Percentiles rank a stretch among this genome's conserved stretches.
Conservation (phyloP, 2,113 vertebrate genomes). For the Synodontis membranacea region DNA sequence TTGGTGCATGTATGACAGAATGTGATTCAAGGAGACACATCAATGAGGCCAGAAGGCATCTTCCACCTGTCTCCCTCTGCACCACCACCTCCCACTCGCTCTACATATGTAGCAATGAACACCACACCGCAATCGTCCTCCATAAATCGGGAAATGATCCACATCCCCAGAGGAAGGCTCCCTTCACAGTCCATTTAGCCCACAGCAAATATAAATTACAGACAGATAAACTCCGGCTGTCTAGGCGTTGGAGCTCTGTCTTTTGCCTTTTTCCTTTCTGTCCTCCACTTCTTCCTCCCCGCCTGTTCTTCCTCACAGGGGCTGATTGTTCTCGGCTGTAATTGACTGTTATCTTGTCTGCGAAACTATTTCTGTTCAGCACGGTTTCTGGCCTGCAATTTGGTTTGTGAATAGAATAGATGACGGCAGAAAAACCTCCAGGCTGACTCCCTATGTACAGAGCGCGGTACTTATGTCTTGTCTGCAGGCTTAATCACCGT, state of each 20-base stretch:
- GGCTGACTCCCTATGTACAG: constrained; percentile 32
- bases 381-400: constrained; percentile 49
- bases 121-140: constrained; percentile 22
- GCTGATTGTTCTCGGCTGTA: constrained; percentile 48
- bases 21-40: constrained; percentile 62
- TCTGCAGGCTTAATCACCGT: constrained; percentile 50
- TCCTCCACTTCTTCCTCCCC: constrained; percentile 37
- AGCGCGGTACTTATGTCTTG: constrained; percentile 20
- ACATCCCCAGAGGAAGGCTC: constrained; percentile 60
- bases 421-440: constrained; percentile 42
- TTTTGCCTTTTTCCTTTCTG: constrained; percentile 10
- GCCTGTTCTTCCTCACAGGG: constrained; percentile 31
- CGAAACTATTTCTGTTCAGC: constrained; percentile 42
- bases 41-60: constrained; percentile 53
- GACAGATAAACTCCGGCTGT: constrained; percentile 56
- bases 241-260: background rate
- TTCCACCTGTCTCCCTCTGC: constrained; percentile 55
- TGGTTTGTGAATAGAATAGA: constrained; percentile 48
- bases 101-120: constrained; percentile 20
- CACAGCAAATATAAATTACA: constrained; percentile 68
- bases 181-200: constrained; percentile 69
- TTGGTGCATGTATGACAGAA: constrained; percentile 60
- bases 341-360: constrained; percentile 53
- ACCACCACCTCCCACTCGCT: constrained; percentile 13
- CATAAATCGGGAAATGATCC: constrained; percentile 66